phyloP scores from a whole-genome alignment of 2,888 invertebrate genomes.

The Sinohyriopsis cumingii region DNA sequence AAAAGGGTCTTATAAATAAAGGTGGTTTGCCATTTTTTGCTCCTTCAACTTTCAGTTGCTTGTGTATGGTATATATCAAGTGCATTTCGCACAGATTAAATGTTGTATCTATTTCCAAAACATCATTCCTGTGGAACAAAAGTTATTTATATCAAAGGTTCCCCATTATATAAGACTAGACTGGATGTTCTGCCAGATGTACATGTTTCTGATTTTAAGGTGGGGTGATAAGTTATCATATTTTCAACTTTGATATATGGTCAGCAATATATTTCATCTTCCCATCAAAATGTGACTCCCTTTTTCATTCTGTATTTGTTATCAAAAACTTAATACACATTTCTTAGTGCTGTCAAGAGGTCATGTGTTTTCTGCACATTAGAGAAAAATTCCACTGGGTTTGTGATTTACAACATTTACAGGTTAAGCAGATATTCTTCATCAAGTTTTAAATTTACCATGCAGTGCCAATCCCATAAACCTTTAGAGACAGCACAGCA shows the following conservation, averaged over 20 bases:
- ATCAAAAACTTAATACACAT: background rate
- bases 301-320: constrained; percentile 2
- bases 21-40: constrained; percentile 2
- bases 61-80: background rate
- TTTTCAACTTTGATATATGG: constrained; percentile 3
- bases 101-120: constrained; percentile 3
- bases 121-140: constrained; percentile 7
- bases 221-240: constrained; percentile 1
- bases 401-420: constrained; percentile 10
- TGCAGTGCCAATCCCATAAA: constrained; percentile 22
- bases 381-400: constrained; percentile 8
- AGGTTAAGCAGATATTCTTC: constrained; percentile 14
- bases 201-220: background rate
- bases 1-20: constrained; percentile 15
- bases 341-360: constrained; percentile 3
- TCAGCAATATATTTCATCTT: background rate
- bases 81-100: background rate
- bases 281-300: background rate
- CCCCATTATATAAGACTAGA: constrained; percentile 7
- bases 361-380: constrained; percentile 10
- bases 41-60: constrained; percentile 3
- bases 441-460: constrained; percentile 7
- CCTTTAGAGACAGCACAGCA: constrained; percentile 11
- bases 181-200: constrained; percentile 3
- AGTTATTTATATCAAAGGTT: constrained; percentile 7